These are phyloP conservation scores for Sakesphorus luctuosus DNA, from an alignment of 2,113 vertebrate genomes.

Conservation along the genomic window DNA sequence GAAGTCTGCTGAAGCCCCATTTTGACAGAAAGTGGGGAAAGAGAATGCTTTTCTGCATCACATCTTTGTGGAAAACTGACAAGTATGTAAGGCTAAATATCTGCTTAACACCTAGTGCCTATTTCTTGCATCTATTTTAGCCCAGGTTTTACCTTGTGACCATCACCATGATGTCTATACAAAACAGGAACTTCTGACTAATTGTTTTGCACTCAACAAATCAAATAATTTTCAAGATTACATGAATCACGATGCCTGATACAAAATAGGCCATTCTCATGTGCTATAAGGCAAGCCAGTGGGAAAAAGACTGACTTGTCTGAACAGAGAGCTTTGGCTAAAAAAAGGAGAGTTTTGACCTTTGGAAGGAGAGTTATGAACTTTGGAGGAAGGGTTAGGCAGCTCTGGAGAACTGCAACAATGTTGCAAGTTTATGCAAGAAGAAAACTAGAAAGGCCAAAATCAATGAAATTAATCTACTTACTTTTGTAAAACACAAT, in stretches of 20 bases:
- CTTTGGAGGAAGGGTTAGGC: neutral
- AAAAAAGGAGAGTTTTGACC: neutral
- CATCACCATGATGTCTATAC: neutral
- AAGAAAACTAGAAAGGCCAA: neutral
- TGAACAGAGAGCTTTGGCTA: neutral
- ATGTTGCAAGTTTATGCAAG: neutral
- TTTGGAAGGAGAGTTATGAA: neutral
- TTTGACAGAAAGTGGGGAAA: neutral
- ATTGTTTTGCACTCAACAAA: neutral
- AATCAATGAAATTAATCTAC: too few species aligned
- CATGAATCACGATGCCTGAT: neutral
- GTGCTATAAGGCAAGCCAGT: neutral
- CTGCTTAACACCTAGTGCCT: neutral
- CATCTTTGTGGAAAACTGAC: neutral
- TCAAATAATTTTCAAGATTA: neutral
- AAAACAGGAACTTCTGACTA: neutral
- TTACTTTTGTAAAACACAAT: too few species aligned
- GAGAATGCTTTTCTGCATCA: neutral
- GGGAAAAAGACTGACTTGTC: neutral
- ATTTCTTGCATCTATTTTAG: neutral
- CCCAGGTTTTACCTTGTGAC: neutral
- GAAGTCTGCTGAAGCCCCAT: neutral
- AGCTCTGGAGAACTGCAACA: neutral
- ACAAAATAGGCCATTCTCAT: neutral
- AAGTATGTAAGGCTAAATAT: neutral